Evolutionary conservation across 1,140 invertebrate species (phyloP).

Genomic region (Vanessa tameamea): DNA sequence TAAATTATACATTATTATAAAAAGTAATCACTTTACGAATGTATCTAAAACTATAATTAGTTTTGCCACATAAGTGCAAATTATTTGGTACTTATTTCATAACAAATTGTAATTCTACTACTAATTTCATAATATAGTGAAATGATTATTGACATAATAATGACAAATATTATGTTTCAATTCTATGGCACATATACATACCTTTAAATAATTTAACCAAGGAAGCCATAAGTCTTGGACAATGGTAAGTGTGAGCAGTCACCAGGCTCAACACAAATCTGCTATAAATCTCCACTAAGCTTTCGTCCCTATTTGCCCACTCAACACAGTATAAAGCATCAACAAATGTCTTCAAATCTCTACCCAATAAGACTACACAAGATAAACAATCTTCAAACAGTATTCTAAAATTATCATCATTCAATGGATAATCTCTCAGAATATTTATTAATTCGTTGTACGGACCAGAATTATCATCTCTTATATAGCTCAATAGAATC

Average conservation of each 20-base stretch:
- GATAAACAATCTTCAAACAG: constrained; percentile 68
- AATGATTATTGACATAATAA: too few relatives aligned
- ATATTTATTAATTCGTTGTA: constrained; percentile 71
- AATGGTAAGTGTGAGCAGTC: constrained; percentile 76
- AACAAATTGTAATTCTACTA: constrained; percentile 15
- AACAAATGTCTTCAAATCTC: constrained; percentile 66
- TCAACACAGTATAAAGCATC: constrained; percentile 66
- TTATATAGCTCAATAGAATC: constrained; percentile 57
- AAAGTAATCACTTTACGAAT: not conserved
- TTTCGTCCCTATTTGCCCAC: constrained; percentile 59
- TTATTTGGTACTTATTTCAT: not conserved
- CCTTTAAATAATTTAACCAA: constrained; percentile 73
- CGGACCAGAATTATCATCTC: constrained; percentile 53
- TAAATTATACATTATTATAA: not conserved
- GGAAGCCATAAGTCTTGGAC: constrained; percentile 62
- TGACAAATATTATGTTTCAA: too few relatives aligned
- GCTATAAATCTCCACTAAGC: constrained; percentile 62
- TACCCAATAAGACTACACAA: constrained; percentile 67
- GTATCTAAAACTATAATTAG: too few relatives aligned
- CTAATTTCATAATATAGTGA: too few relatives aligned
- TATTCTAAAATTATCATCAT: constrained; percentile 69
- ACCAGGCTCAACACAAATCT: constrained; percentile 69
- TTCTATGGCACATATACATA: constrained; percentile 38
- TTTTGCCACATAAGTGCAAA: too few relatives aligned
- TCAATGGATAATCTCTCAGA: constrained; percentile 62